phyloP scores from a whole-genome alignment of 2,797 vertebrate genomes.

The Pipistrellus pipistrellus region DNA sequence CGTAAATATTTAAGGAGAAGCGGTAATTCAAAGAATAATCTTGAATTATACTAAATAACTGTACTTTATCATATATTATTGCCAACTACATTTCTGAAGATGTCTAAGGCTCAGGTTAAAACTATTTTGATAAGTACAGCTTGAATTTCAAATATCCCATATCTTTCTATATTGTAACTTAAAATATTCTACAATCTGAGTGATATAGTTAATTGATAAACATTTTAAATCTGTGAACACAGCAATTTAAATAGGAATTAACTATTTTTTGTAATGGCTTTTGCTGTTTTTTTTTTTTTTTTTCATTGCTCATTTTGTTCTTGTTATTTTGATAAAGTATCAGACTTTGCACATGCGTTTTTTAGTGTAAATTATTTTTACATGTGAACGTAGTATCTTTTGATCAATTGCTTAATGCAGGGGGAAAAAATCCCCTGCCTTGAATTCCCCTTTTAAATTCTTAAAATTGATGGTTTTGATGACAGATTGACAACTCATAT shows the following conservation, averaged over 20 bases:
- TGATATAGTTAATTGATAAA: slow-evolving; percentile 87
- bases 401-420: slow-evolving; percentile 73
- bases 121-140: slow-evolving; percentile 88
- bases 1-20: slow-evolving; percentile 82
- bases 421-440: slow-evolving; percentile 58
- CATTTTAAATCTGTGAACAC: slow-evolving; percentile 81
- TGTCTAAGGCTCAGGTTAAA: slow-evolving; percentile 86
- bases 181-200: slow-evolving; percentile 86
- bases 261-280: slow-evolving; percentile 89
- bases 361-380: slow-evolving; percentile 85
- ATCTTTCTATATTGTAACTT: slow-evolving; percentile 86
- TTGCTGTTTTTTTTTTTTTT: slow-evolving; percentile 70
- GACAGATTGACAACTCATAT: slow-evolving; percentile 59
- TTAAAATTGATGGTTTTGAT: slow-evolving; percentile 72
- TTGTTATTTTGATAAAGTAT: slow-evolving; percentile 81
- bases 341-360: slow-evolving; percentile 81
- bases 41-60: slow-evolving; percentile 85
- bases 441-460: slow-evolving; percentile 70
- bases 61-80: slow-evolving; percentile 79
- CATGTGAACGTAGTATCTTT: slow-evolving; percentile 71
- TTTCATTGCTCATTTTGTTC: slow-evolving; percentile 86
- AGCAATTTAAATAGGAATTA: slow-evolving; percentile 85
- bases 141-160: slow-evolving; percentile 86
- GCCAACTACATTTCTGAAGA: slow-evolving; percentile 87
- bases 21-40: slow-evolving; percentile 85